Percentiles rank a stretch among this genome's conserved stretches.
Conservation (phyloP, 2,113 vertebrate genomes). For the Eurypyga helias region DNA sequence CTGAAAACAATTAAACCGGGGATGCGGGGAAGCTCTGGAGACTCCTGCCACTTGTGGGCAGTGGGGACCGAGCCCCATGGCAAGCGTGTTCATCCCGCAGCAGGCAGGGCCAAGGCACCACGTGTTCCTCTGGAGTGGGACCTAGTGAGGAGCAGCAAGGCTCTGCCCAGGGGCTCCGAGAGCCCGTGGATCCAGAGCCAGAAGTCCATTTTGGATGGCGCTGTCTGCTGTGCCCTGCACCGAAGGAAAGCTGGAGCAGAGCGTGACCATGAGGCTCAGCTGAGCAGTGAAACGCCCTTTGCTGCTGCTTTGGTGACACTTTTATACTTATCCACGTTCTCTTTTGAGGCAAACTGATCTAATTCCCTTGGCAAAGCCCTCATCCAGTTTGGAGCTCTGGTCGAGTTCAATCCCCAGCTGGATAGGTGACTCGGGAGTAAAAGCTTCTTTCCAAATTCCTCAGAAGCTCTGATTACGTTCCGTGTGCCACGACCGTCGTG, state of each 20-base stretch:
- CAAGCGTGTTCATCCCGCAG: accelerated
- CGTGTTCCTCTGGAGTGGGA: neutral
- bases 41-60: neutral
- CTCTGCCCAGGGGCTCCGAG: neutral
- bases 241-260: neutral
- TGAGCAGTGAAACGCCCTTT: neutral
- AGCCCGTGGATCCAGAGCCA: neutral
- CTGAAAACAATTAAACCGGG: neutral
- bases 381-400: neutral
- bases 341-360: neutral
- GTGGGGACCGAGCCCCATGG: neutral
- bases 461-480: neutral
- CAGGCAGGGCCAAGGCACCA: neutral
- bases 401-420: neutral
- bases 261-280: neutral
- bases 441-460: neutral
- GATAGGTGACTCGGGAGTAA: neutral
- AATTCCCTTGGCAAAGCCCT: neutral
- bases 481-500: neutral
- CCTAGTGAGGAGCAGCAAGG: neutral
- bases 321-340: neutral
- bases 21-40: neutral
- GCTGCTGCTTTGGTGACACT: neutral
- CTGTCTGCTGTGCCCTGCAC: neutral
- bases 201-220: neutral